These are phyloP conservation scores for Engystomops pustulosus DNA, from an alignment of 2,113 vertebrate genomes.

Conservation along the genomic window DNA sequence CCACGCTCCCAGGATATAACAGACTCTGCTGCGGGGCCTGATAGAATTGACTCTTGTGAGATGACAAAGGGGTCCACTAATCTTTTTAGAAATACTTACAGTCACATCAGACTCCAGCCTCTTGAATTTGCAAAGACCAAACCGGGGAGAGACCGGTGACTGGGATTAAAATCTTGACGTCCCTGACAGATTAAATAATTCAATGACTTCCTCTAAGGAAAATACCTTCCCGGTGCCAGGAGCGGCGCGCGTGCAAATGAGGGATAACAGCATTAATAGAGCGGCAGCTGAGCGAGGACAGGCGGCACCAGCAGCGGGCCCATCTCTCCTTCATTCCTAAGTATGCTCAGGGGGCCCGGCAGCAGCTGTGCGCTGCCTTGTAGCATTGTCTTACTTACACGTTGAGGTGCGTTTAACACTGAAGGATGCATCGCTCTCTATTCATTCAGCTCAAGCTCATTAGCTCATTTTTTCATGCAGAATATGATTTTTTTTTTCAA, in stretches of 20 bases:
- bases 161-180: slow-evolving; percentile 52
- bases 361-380: slow-evolving; percentile 45
- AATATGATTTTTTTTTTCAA: not conserved
- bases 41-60: not conserved
- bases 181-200: slow-evolving; percentile 50
- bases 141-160: slow-evolving; percentile 14
- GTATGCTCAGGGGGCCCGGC: slow-evolving; percentile 31
- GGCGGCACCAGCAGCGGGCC: not conserved
- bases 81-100: slow-evolving; percentile 1
- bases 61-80: slow-evolving; percentile 34
- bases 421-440: not conserved
- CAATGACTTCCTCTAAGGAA: slow-evolving; percentile 45
- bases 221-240: slow-evolving; percentile 29
- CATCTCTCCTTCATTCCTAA: not conserved
- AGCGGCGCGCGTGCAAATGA: slow-evolving; percentile 50
- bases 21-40: not conserved
- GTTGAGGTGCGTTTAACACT: slow-evolving; percentile 36
- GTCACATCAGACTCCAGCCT: slow-evolving; percentile 17
- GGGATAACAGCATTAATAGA: slow-evolving; percentile 49
- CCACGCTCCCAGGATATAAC: not conserved
- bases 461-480: not conserved
- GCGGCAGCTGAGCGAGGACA: slow-evolving; percentile 45
- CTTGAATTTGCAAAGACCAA: not conserved
- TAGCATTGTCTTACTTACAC: slow-evolving; percentile 21
- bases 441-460: not conserved